These are phyloP conservation scores for Stichopus horrens DNA, from an alignment of 53 echinoderm and acorn worm genomes.

Conservation along the genomic window DNA sequence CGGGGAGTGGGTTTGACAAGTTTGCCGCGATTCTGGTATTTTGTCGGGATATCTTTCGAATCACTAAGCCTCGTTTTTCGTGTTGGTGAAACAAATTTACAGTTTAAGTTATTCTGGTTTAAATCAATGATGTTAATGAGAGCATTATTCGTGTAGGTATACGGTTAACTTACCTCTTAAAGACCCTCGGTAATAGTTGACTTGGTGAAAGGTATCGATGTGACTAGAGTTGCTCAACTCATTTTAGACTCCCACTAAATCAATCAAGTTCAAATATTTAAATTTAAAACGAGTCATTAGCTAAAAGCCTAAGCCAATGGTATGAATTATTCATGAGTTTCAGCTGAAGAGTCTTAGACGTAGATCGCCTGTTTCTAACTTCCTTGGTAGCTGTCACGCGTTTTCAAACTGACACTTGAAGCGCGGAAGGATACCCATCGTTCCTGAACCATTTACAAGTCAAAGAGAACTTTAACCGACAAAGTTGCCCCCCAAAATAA, in stretches of 20 bases:
- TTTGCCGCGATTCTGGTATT: no score
- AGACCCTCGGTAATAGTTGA: background rate
- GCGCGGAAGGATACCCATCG: background rate
- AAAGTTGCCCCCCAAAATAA: no score
- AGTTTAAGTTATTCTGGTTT: background rate
- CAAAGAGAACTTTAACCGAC: no score
- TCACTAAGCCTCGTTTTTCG: background rate
- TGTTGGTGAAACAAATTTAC: background rate
- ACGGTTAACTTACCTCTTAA: background rate
- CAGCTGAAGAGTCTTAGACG: slow-evolving; percentile 18
- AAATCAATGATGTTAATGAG: slow-evolving; percentile 42
- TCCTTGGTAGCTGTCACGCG: slow-evolving; percentile 3
- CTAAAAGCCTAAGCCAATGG: slow-evolving; percentile 40
- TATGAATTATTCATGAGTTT: slow-evolving; percentile 41
- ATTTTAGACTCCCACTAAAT: slow-evolving; percentile 17
- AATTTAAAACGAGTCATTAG: slow-evolving; percentile 35
- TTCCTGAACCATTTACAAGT: background rate
- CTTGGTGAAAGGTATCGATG: background rate
- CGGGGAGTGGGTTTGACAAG: no score
- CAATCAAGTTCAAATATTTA: slow-evolving; percentile 28
- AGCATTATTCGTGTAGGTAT: background rate
- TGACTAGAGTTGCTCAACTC: background rate
- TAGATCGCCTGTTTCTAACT: slow-evolving; percentile 30
- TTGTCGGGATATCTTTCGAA: no score
- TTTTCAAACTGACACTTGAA: slow-evolving; percentile 25